These are phyloP conservation scores for Chorisops tibialis DNA, from an alignment of 2,888 invertebrate species.

Conservation along the genomic window DNA sequence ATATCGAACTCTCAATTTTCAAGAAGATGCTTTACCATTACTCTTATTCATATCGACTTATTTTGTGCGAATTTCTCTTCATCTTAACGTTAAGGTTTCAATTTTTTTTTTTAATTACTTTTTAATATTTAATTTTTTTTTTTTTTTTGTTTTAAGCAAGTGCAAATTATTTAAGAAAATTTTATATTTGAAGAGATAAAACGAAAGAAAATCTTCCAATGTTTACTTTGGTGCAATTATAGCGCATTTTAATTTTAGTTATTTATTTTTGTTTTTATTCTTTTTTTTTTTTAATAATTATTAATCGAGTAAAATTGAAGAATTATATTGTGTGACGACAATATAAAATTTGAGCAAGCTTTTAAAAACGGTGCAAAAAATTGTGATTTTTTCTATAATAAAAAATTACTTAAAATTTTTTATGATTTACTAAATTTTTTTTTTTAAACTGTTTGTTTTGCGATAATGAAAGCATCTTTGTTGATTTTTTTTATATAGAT, in stretches of 20 bases:
- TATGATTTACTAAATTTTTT: constrained; percentile 35
- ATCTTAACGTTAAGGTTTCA: constrained; percentile 22
- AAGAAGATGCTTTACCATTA: constrained; percentile 51
- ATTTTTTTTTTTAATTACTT: constrained; percentile 27
- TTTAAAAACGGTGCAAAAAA: not conserved
- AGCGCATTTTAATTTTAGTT: no score
- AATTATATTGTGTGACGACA: not conserved
- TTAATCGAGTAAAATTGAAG: no score
- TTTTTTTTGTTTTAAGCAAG: not conserved
- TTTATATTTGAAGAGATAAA: not conserved
- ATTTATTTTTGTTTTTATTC: no score
- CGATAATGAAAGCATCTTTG: constrained; percentile 53
- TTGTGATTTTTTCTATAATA: not conserved
- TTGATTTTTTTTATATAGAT: constrained; percentile 34
- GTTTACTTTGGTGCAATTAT: constrained; percentile 24
- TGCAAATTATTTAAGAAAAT: constrained; percentile 10
- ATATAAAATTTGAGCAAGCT: not conserved
- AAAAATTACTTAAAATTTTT: constrained; percentile 13
- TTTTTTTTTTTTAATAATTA: no score
- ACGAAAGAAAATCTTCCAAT: constrained; percentile 22
- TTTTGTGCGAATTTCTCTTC: constrained; percentile 26
- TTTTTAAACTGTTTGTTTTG: constrained; percentile 37
- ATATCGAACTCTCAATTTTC: constrained; percentile 48
- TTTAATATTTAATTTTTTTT: constrained; percentile 14
- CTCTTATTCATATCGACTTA: constrained; percentile 14